These are phyloP conservation scores for Tribolium castaneum DNA, from an alignment of 1,140 invertebrate species.

Conservation along the genomic window DNA sequence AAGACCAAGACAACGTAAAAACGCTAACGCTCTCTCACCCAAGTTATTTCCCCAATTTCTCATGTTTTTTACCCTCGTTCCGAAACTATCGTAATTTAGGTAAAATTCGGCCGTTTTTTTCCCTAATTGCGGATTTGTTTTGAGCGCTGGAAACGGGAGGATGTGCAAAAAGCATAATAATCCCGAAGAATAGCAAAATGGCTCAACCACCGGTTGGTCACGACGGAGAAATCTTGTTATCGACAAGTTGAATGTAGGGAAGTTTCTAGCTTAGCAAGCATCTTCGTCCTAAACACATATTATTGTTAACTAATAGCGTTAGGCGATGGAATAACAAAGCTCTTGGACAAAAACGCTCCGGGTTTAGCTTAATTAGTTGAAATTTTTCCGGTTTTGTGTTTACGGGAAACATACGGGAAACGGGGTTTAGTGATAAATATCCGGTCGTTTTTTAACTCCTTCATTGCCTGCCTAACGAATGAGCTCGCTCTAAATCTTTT, in stretches of 20 bases:
- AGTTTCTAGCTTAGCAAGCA: slow-evolving; percentile 25
- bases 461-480: slow-evolving; percentile 38
- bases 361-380: not conserved
- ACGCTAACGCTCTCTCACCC: slow-evolving; percentile 24
- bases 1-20: slow-evolving; percentile 13
- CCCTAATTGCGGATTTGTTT: not conserved
- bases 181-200: slow-evolving; percentile 46
- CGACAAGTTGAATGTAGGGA: not conserved
- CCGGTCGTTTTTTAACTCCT: slow-evolving; percentile 38
- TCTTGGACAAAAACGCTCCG: not conserved
- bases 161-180: not conserved
- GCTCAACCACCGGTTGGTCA: slow-evolving; percentile 51
- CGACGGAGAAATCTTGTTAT: slow-evolving; percentile 49
- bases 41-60: slow-evolving; percentile 27
- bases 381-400: slow-evolving; percentile 23
- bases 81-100: not conserved
- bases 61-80: slow-evolving; percentile 4
- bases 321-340: not conserved
- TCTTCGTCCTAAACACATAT: slow-evolving; percentile 27
- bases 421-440: slow-evolving; percentile 35
- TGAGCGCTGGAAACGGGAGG: not conserved
- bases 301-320: slow-evolving; percentile 11
- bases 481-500: slow-evolving; percentile 29
- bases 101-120: not conserved
- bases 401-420: slow-evolving; percentile 7